Evolutionary conservation across 2,888 invertebrate genomes (phyloP), one percentile per base, ranked within the genome.

Genomic region (Tipula lateralis): DNA sequence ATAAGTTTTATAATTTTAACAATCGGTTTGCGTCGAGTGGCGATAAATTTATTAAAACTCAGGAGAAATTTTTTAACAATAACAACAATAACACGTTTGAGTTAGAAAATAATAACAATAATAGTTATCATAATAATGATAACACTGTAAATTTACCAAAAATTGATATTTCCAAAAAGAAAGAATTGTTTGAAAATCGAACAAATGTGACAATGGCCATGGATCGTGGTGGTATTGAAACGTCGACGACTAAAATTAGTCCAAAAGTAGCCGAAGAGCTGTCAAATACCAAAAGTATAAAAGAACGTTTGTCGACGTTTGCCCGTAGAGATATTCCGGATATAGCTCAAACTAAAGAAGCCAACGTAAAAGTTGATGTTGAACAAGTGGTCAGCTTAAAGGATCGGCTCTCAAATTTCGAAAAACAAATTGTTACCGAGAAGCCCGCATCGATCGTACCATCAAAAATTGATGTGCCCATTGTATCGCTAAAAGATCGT

Each of bases 121-220:
- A 82, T 82, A 84, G 88, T 29, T 88, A 89, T 83, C 85, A 87
- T 1, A 89, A 88, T 36, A 85, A 88, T 3, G 87, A 87, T 4
- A 50, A 30, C 2, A 85, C 87, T 34, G 84, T 89, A 87, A 92
- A 93, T 87, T 90, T 94, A 85, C 94, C 95, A n/a, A 96, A 96
- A 91, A 94, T 96, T 29, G 94, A 96, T 88, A 94, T 96, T 86
- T 92, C 93, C 85, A 96, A 96, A 90, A 92, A 96, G 87, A 93
- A 96, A 87, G 96, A 96, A 89, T 92, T 96, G 85, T 96, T 96
- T 87, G 96, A 96, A 89, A 92, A 93, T 87, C 66, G 66, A 7
- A 66, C 66, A 9, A 66, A 66, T 24, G 9, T 13, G 13, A 16
- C 84, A 85, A 29, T 13, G 7, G 24, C n/a, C 80, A 16, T 1